Conservation (phyloP, 1,140 invertebrate species). For the Drosophila parvula region DNA sequence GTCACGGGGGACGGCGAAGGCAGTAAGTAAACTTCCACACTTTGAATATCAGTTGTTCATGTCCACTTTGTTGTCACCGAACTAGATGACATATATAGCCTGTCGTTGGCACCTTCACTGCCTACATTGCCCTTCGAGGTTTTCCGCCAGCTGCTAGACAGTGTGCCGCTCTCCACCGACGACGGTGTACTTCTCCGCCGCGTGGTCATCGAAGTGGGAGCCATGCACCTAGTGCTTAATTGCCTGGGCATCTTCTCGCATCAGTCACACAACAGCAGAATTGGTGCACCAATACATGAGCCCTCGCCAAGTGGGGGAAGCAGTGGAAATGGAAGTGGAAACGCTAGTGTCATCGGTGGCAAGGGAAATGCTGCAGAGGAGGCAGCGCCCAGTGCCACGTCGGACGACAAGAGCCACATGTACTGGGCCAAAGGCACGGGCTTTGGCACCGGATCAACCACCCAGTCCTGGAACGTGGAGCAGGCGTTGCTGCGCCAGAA, state of each 20-base stretch:
- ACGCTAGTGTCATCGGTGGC: conserved; percentile 14
- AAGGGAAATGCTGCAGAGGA: conserved; percentile 49
- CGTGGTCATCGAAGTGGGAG: conserved; percentile 92
- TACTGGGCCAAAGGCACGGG: conserved; percentile 98
- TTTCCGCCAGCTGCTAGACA: conserved; percentile 91
- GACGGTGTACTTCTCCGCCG: conserved; percentile 91
- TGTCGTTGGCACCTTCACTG: conserved; percentile 89
- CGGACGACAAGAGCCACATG: conserved; percentile 92
- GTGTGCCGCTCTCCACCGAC: conserved; percentile 91
- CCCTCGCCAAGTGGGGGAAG: conserved; percentile 33
- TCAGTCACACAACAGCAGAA: conserved; percentile 85
- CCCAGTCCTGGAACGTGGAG: conserved; percentile 98
- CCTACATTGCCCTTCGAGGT: conserved; percentile 96
- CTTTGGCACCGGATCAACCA: conserved; percentile 97
- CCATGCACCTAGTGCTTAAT: conserved; percentile 92
- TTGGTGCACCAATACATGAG: conserved; percentile 72
- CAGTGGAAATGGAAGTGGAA: conserved; percentile 44
- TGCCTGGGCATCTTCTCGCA: conserved; percentile 96
- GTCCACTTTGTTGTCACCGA: conserved; percentile 3
- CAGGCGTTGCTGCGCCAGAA: conserved; percentile 94
- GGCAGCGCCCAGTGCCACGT: conserved; percentile 61
- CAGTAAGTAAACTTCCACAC: conserved; percentile 85
- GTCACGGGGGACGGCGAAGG: conserved; percentile 96
- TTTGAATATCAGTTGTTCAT: background rate
- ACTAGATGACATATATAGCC: conserved; percentile 89